Base-by-base conservation (phyloP, 64 coral and sea anemone species). In the Stichodactyla mertensii region DNA sequence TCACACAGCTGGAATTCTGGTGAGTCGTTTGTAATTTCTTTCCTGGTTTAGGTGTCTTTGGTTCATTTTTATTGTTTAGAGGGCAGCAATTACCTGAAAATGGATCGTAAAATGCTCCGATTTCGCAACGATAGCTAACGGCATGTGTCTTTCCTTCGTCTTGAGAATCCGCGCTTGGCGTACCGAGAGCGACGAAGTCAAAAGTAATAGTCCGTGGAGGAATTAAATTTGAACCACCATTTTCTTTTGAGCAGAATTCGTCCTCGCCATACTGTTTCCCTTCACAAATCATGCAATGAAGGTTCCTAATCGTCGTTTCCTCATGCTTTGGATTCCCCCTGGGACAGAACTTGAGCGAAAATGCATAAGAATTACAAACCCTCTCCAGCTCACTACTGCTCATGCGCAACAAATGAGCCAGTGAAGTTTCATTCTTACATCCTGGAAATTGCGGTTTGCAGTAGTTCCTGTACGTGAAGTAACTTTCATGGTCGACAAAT, bases 401-500 rank as follows among this genome's bases (percentile, higher is more conserved):
- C 78, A 81, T 81, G 78, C 51, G 78, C 78, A 81, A 13, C 53
- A 81, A 54, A 81, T 55, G 16, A 19, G 52, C 78, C 78, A 81
- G 55, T 81, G 78, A 81, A 20, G 16, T 81, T 6, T 31, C 78
- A 7, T 81, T 55, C 51, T 55, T 81, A 81, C 78, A 81, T 55
- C 78, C 78, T 52, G 78, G 53, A 22, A 19, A 31, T 81, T 81
- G 36, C 7, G 78, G 78, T 19, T 20, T 81, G 51, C 78, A 81
- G 6, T 53, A 81, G 6, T 28, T 69, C 2, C 12, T 12, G 69
- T 74, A 31, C 10, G 24, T 36, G 7, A 2, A 27, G 69, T 74
- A 74, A 9, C 27, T 74, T 10, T 74, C 26, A 19, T 28, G 69
- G 10, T 13, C 27, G 24, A 31, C 11, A 9, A 74, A 74, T 19